These are phyloP conservation scores for Rambutsinella grinnellia DNA, from an alignment of 2,888 invertebrate species.

Conservation along the genomic window DNA sequence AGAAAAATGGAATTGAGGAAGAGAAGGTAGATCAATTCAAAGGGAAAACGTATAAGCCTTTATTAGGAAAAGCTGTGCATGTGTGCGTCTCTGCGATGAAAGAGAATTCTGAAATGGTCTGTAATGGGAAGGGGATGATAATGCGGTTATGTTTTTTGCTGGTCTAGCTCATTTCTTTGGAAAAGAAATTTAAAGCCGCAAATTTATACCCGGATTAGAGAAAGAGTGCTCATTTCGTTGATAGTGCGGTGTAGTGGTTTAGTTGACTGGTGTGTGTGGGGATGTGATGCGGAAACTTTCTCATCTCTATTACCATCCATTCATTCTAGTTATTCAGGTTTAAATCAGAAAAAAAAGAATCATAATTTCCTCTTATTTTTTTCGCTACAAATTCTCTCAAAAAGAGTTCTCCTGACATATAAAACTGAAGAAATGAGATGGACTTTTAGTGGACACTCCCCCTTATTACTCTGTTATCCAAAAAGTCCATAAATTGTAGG, in stretches of 20 bases:
- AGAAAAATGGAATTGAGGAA: neutral
- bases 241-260: slow-evolving; percentile 16
- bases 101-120: neutral
- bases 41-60: too few species aligned
- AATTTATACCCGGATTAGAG: slow-evolving; percentile 42
- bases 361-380: neutral
- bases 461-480: neutral
- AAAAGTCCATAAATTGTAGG: neutral
- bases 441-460: neutral
- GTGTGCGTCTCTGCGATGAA: neutral
- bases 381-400: neutral
- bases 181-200: slow-evolving; percentile 35
- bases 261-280: neutral
- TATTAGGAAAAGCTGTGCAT: neutral
- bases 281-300: too few species aligned
- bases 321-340: neutral
- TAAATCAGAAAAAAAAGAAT: neutral
- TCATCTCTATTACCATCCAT: neutral
- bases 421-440: neutral
- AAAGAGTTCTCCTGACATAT: neutral
- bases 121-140: neutral
- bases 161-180: slow-evolving; percentile 2
- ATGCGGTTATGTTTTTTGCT: neutral
- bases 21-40: neutral
- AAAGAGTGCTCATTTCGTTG: neutral